Evolutionary conservation across 2,888 invertebrate genomes (phyloP).

Genomic region (Xestoiulus laeticollis): DNA sequence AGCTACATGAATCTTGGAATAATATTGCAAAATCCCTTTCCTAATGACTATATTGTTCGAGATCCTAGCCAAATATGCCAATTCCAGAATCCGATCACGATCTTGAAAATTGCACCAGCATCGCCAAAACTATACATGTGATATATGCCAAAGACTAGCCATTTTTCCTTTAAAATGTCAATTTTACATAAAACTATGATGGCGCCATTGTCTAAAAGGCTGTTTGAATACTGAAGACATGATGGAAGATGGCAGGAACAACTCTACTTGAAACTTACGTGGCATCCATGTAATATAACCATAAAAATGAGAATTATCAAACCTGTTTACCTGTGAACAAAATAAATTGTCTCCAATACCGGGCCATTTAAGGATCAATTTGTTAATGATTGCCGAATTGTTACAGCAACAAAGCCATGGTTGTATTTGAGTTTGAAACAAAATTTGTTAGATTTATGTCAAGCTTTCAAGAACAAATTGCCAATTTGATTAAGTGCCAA

Average conservation of each 20-base stretch:
- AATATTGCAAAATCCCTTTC: slow-evolving; percentile 11
- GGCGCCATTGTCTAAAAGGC: neutral
- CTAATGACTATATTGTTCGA: slow-evolving; percentile 5
- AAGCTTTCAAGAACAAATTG: neutral
- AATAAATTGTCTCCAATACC: too few relatives aligned
- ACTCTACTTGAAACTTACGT: neutral
- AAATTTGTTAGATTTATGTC: neutral
- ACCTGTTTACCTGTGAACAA: too few relatives aligned
- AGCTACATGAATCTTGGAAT: neutral
- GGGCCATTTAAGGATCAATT: too few relatives aligned
- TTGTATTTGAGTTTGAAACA: neutral
- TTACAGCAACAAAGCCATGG: neutral
- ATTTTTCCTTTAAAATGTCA: neutral
- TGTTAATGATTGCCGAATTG: too few relatives aligned
- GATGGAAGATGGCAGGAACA: neutral
- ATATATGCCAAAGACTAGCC: neutral
- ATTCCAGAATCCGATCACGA: neutral
- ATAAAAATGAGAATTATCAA: too few relatives aligned
- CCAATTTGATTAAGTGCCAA: neutral
- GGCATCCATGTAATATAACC: neutral
- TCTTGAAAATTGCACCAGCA: neutral
- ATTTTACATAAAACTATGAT: neutral
- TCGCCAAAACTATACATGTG: neutral
- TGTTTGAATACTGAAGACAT: neutral
- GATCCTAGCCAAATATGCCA: neutral